A percentile compares a stretch with the other conserved stretches of the same genome.
Conservation (phyloP, 2,113 vertebrate species). For the Zapornia atra region DNA sequence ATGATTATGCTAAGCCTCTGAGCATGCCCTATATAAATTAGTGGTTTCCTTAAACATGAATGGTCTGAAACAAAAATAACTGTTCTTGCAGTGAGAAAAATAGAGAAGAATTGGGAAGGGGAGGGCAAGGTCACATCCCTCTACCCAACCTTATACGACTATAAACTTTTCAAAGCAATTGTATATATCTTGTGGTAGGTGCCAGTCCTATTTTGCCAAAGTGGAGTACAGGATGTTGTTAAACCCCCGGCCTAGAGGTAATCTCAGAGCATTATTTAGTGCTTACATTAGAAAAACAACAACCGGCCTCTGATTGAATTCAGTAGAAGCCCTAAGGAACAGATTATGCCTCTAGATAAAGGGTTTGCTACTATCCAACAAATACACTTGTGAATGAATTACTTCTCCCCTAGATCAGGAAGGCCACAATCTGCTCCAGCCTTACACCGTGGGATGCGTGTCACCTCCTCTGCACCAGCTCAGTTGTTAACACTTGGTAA, state of each 20-base stretch:
- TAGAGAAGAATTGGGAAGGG: not conserved
- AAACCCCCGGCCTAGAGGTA: not conserved
- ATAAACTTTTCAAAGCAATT: not conserved
- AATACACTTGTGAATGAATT: not conserved
- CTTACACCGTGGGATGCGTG: not conserved
- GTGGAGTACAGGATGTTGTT: not conserved
- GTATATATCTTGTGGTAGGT: not conserved
- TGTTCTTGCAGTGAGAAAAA: not conserved
- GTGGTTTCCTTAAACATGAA: slow-evolving; percentile 17
- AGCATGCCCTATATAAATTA: slow-evolving; percentile 32
- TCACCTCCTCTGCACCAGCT: not conserved
- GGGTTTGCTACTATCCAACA: not conserved
- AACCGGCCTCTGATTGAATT: not conserved
- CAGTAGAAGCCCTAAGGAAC: not conserved
- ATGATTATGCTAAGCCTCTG: slow-evolving; percentile 36
- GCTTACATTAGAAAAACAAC: not conserved
- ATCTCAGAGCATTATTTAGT: not conserved
- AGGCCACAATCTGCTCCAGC: not conserved
- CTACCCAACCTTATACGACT: not conserved
- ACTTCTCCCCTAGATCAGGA: not conserved
- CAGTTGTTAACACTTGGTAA: not conserved
- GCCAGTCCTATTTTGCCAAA: not conserved
- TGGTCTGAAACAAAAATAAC: slow-evolving; percentile 12
- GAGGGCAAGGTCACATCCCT: not conserved
- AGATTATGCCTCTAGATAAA: not conserved